phyloP scores from a whole-genome alignment of 2,888 invertebrate species.

The Aelia acuminata region DNA sequence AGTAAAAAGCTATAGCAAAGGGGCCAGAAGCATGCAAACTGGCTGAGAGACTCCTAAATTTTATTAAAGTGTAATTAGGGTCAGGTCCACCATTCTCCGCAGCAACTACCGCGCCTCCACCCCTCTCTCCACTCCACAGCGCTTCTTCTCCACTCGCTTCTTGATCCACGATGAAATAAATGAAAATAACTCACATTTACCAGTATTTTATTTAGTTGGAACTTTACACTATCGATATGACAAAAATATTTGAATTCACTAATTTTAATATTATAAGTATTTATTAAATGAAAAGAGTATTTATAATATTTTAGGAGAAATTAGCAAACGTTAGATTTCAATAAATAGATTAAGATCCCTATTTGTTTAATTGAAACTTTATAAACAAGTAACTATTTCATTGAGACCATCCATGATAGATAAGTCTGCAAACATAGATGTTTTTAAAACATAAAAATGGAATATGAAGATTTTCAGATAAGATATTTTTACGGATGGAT shows the following conservation, averaged over 20 bases:
- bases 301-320: too few relatives aligned
- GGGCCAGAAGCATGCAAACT: neutral
- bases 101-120: neutral
- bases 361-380: too few relatives aligned
- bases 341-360: too few relatives aligned
- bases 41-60: slow-evolving; percentile 24
- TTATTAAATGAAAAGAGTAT: too few relatives aligned
- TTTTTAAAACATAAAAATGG: too few relatives aligned
- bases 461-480: too few relatives aligned
- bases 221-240: neutral
- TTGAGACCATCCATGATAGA: too few relatives aligned
- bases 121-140: neutral
- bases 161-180: neutral
- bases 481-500: too few relatives aligned
- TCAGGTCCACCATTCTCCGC: neutral
- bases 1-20: neutral
- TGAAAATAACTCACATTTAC: neutral
- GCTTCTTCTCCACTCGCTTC: neutral
- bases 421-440: too few relatives aligned
- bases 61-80: slow-evolving; percentile 40
- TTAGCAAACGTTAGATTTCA: too few relatives aligned
- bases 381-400: too few relatives aligned
- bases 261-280: too few relatives aligned
- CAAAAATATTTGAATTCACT: neutral
- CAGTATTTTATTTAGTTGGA: neutral